Percentiles rank a stretch among this genome's conserved stretches.
phyloP scores from a whole-genome alignment of 2,888 invertebrate genomes.

The Teleiodes luculella region DNA sequence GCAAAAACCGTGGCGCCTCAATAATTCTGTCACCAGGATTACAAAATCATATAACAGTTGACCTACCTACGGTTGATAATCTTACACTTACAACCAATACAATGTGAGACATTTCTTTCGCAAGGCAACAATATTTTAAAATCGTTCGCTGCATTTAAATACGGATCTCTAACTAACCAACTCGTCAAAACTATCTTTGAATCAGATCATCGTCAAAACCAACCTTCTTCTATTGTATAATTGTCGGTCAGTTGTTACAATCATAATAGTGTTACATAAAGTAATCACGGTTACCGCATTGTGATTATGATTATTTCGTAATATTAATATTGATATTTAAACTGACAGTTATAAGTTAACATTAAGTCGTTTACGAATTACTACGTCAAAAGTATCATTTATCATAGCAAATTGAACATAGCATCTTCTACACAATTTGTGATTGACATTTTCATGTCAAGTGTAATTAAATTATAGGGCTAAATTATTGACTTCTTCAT shows the following conservation, averaged over 20 bases:
- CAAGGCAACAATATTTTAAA: too few species aligned
- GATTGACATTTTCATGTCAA: too few species aligned
- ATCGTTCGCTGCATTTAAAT: background rate
- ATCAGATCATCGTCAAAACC: background rate
- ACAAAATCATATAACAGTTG: too few species aligned
- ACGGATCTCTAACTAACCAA: background rate
- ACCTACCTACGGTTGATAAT: too few species aligned
- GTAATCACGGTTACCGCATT: background rate
- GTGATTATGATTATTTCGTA: slow-evolving; percentile 2
- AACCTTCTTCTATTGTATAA: background rate
- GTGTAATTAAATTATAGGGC: too few species aligned
- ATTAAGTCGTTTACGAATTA: background rate
- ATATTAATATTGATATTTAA: slow-evolving; percentile 1
- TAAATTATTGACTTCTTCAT: too few species aligned
- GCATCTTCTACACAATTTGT: too few species aligned
- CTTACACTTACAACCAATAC: too few species aligned
- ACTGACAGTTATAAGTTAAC: slow-evolving; percentile 9
- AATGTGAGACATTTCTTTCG: too few species aligned
- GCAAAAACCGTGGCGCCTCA: too few species aligned
- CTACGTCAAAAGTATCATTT: background rate
- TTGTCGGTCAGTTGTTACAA: background rate
- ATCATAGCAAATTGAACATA: too few species aligned
- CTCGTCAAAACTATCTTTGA: background rate
- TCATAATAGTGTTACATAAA: slow-evolving; percentile 7
- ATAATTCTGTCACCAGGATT: too few species aligned